Evolutionary conservation across 2,797 vertebrate species (phyloP), one percentile per base, ranked within the genome.

Genomic region (Megaceryle alcyon): DNA sequence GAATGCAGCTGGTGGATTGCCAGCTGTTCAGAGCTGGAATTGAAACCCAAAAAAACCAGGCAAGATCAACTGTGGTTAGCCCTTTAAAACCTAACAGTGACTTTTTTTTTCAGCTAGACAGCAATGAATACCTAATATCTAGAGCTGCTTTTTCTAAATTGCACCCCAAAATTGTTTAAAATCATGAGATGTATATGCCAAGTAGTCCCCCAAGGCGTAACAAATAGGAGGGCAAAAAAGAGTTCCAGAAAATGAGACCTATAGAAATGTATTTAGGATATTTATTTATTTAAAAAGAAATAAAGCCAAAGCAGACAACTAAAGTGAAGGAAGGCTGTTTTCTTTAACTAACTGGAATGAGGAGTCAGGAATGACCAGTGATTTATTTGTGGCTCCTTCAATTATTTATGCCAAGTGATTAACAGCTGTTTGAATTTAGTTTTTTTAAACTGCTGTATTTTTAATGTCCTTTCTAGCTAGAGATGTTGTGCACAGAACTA

Each of bases 371-470:
- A 91, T 86, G 15, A 31, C 7, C 39, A 56, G 41, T 35, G 25
- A 78, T 77, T 84, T 85, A 20, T 69, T 54, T 89, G 14, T 39
- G 14, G 3, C 11, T 88, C 22, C 83, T 86, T 22, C 29, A 81
- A 17, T 66, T 92, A 56, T 66, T 82, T 88, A 61, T 66, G 14
- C 1, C 9, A 46, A 61, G 21, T 85, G 61, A 69, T 72, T 86
- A 83, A 78, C 12, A 87, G 23, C 8, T 75, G 26, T 65, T 93
- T 63, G 19, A 90, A 81, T 90, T 75, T 54, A 78, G 29, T 33
- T 83, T 78, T 89, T 89, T 54, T 15, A 66, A 70, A 64, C 29
- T 15, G 20, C 16, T 7, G 1, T 82, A 20, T 56, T 83, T 92
- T 61, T 85, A 44, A 48, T 61, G 23, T 72, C 15, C 23, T 9